phyloP scores from a whole-genome alignment of 1,140 invertebrate species.

The Scaptodrosophila lebanonensis region DNA sequence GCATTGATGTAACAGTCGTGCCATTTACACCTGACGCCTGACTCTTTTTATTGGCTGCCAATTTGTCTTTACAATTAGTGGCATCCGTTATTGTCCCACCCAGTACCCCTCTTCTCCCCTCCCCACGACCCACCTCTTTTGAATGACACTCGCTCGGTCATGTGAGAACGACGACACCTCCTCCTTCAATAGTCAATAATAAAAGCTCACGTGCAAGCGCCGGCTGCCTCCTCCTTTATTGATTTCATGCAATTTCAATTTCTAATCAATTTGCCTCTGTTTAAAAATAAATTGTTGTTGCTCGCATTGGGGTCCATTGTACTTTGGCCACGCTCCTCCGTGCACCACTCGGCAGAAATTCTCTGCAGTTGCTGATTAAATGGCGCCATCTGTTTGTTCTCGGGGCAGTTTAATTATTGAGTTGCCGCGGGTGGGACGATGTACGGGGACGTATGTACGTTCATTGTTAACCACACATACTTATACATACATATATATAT shows the following conservation, averaged over 20 bases:
- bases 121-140: too few species aligned
- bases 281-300: conserved; percentile 9
- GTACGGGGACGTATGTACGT: too few species aligned
- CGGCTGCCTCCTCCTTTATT: conserved; percentile 18
- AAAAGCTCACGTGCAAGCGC: conserved; percentile 19
- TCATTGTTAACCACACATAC: too few species aligned
- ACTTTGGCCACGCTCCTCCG: conserved; percentile 25
- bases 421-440: too few species aligned
- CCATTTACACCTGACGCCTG: conserved; percentile 65
- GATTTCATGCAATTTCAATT: conserved; percentile 23
- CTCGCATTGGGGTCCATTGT: conserved; percentile 10
- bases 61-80: conserved; percentile 67
- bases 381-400: conserved; percentile 5
- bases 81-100: conserved; percentile 40
- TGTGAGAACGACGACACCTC: too few species aligned
- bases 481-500: too few species aligned
- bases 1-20: conserved; percentile 22
- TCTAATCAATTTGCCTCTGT: neutral
- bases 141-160: too few species aligned
- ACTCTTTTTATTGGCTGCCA: conserved; percentile 57
- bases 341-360: conserved; percentile 4
- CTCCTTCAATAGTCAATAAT: too few species aligned
- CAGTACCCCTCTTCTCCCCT: conserved; percentile 1
- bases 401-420: conserved; percentile 1
- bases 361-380: conserved; percentile 22